Base-by-base conservation (phyloP, 2,888 invertebrate genomes). In the Phalangium opilio region DNA sequence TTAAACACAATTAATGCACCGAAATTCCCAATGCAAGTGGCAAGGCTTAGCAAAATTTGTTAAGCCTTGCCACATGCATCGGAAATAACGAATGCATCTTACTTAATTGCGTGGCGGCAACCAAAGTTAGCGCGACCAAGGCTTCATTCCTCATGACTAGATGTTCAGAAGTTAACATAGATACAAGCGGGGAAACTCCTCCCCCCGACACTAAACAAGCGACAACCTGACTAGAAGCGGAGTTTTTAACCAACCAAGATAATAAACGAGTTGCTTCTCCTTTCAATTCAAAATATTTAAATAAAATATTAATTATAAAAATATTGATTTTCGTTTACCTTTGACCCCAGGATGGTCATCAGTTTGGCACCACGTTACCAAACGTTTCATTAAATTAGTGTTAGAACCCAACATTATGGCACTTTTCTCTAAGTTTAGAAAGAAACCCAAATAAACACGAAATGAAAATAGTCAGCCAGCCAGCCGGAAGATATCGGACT, bases 321-420 rank as follows among this genome's bases (percentile, higher is more conserved):
- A 11, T 10, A 18, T 14, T 10, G 17, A n/a, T n/a, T n/a, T n/a
- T n/a, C 3, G 48, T 73, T 83, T 82, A 19, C 82, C 84, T 58
- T 83, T 79, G 3, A 87, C 84, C 17, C 87, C 86, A 43, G 83
- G 77, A 68, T 81, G 80, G 62, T 82, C 82, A 11, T 80, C 79
- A 45, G 78, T 78, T 55, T 70, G 74, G 59, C 80, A 82, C 83
- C 85, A 87, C 49, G 76, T 73, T 21, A 81, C 78, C 44, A 80
- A 68, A 57, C 76, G 75, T 19, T 72, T 69, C 47, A 86, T 69
- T 49, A 85, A 75, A 5, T 73, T 73, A 49, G 67, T 69, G 55
- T 75, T 74, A 35, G 68, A 67, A 21, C 81, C 76, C 50, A 87
- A 67, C 59, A 74, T 72, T 51, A 73, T 64, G 0, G 87, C 84